Percentiles rank a stretch among this genome's conserved stretches.
phyloP scores from a whole-genome alignment of 2,113 vertebrate species.

The Vidua macroura region DNA sequence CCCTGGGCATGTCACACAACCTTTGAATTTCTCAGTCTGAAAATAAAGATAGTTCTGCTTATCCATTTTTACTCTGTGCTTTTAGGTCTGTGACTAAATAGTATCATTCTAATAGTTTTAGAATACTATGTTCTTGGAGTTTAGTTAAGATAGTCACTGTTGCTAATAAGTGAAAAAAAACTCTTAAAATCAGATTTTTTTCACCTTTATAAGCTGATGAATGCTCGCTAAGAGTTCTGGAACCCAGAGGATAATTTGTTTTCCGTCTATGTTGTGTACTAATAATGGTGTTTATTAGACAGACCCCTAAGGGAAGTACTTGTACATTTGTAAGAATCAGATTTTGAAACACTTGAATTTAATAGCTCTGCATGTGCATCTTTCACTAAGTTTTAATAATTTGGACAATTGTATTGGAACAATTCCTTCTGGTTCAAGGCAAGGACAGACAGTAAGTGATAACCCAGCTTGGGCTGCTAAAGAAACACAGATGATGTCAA shows the following conservation, averaged over 20 bases:
- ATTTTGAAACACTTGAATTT: neutral
- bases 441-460: neutral
- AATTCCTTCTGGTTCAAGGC: neutral
- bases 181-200: neutral
- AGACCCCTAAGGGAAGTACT: neutral
- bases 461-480: neutral
- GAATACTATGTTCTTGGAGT: neutral
- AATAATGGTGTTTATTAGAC: neutral
- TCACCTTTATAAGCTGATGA: neutral
- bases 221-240: neutral
- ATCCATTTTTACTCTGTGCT: neutral
- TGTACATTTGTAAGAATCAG: neutral
- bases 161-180: neutral
- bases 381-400: neutral
- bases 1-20: neutral
- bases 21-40: neutral
- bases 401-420: neutral
- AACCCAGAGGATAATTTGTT: neutral
- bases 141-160: neutral
- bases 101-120: neutral
- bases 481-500: neutral
- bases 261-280: neutral
- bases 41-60: neutral
- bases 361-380: neutral
- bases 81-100: neutral